A percentile compares a stretch with the other conserved stretches of the same genome.
Conservation (phyloP, 2,888 invertebrate species). For the Lagria hirta region DNA sequence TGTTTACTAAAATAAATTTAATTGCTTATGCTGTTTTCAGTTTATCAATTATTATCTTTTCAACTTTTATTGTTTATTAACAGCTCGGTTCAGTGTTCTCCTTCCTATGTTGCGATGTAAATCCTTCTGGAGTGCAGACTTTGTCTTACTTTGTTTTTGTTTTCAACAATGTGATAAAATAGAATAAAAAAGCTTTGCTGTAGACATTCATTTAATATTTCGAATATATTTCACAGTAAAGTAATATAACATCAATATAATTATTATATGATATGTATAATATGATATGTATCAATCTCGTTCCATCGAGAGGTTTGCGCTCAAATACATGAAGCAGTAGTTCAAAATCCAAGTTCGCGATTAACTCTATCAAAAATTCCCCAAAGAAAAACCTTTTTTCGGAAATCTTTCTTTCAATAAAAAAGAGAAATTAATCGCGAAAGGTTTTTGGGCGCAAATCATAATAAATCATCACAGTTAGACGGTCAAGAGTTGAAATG, state of each 20-base stretch:
- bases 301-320: slow-evolving; percentile 37
- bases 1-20: too few relatives aligned
- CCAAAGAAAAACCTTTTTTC: too few relatives aligned
- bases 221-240: slow-evolving; percentile 46
- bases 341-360: slow-evolving; percentile 33
- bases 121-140: too few relatives aligned
- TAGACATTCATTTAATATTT: slow-evolving; percentile 54
- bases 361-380: slow-evolving; percentile 25
- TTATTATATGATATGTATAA: slow-evolving; percentile 52
- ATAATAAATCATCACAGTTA: slow-evolving; percentile 52
- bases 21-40: too few relatives aligned
- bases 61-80: too few relatives aligned
- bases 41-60: too few relatives aligned
- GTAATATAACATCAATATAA: slow-evolving; percentile 51
- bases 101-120: too few relatives aligned
- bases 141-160: too few relatives aligned
- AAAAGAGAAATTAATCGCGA: slow-evolving; percentile 22
- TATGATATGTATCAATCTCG: slow-evolving; percentile 52
- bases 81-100: too few relatives aligned
- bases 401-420: slow-evolving; percentile 9
- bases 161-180: too few relatives aligned
- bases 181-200: slow-evolving; percentile 43
- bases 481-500: slow-evolving; percentile 48
- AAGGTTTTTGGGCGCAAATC: slow-evolving; percentile 32
- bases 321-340: slow-evolving; percentile 27